phyloP scores from a whole-genome alignment of 1,140 invertebrate species.

The Dryas iulia region DNA sequence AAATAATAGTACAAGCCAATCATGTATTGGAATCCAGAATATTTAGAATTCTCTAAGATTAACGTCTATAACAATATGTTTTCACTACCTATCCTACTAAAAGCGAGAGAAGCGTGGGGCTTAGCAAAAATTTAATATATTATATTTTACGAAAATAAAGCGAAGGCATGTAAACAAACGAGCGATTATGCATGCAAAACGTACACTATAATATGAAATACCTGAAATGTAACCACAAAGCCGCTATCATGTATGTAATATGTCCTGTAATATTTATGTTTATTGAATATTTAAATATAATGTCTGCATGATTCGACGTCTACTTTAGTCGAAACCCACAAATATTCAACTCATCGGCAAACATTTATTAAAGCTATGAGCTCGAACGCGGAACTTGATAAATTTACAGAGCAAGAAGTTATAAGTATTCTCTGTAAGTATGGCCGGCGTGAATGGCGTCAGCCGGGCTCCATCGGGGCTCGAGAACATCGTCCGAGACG shows the following conservation, averaged over 20 bases:
- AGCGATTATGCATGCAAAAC: not conserved
- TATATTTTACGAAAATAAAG: too few relatives aligned
- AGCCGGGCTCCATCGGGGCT: slow-evolving; percentile 41
- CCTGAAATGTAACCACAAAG: slow-evolving; percentile 10
- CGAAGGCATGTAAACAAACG: not conserved
- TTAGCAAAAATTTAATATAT: too few relatives aligned
- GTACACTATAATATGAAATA: slow-evolving; percentile 15
- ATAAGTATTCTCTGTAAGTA: slow-evolving; percentile 58
- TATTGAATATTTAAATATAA: not conserved
- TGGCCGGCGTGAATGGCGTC: slow-evolving; percentile 33
- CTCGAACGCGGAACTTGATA: slow-evolving; percentile 55
- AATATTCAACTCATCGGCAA: slow-evolving; percentile 44
- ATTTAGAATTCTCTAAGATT: too few relatives aligned
- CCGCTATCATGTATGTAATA: not conserved
- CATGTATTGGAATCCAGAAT: too few relatives aligned
- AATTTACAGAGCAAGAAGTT: slow-evolving; percentile 65
- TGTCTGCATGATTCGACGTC: slow-evolving; percentile 10
- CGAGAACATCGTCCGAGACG: slow-evolving; percentile 57
- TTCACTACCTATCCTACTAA: not conserved
- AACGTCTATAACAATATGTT: too few relatives aligned
- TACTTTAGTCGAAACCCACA: slow-evolving; percentile 26
- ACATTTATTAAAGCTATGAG: slow-evolving; percentile 60
- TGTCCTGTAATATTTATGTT: slow-evolving; percentile 12
- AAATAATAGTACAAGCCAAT: too few relatives aligned
- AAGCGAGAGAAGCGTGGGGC: not conserved